A percentile compares a stretch with the other conserved stretches of the same genome.
Conservation (phyloP, 2,888 invertebrate genomes). For the Lucinisca nassula region DNA sequence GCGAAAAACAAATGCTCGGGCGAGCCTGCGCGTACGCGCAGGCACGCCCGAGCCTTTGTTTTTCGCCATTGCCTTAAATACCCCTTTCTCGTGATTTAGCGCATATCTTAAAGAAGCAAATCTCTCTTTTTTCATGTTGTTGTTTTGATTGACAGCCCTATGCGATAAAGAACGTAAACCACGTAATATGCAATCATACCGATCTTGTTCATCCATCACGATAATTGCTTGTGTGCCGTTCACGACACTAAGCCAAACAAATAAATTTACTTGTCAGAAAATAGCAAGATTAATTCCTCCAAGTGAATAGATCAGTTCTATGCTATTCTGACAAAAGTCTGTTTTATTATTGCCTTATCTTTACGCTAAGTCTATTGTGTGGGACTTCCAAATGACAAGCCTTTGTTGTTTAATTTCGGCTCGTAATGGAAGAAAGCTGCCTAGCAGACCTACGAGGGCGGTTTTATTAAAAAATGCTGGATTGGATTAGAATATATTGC, state of each 20-base stretch:
- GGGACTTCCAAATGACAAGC: not conserved
- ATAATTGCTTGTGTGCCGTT: slow-evolving; percentile 16
- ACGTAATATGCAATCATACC: slow-evolving; percentile 6
- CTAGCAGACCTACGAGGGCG: not conserved
- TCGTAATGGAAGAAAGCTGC: slow-evolving; percentile 2
- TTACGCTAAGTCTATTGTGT: not conserved
- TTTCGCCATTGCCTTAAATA: no score
- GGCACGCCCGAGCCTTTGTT: no score
- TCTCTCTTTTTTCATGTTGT: slow-evolving; percentile 1
- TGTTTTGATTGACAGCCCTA: not conserved
- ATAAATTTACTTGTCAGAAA: slow-evolving; percentile 16
- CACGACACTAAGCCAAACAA: slow-evolving; percentile 16
- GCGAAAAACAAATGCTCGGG: no score
- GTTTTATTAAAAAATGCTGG: no score
- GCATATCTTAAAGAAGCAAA: not conserved
- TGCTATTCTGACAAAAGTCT: not conserved
- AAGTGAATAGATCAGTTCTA: slow-evolving; percentile 5
- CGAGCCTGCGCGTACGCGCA: no score
- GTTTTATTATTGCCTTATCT: slow-evolving; percentile 15
- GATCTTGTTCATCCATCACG: slow-evolving; percentile 17
- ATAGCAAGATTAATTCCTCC: slow-evolving; percentile 15
- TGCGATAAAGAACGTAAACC: slow-evolving; percentile 18
- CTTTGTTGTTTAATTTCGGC: slow-evolving; percentile 3
- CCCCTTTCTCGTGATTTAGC: no score
- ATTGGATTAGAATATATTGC: no score